phyloP scores from a whole-genome alignment of 1,140 invertebrate genomes.

The Neodiprion virginianus region DNA sequence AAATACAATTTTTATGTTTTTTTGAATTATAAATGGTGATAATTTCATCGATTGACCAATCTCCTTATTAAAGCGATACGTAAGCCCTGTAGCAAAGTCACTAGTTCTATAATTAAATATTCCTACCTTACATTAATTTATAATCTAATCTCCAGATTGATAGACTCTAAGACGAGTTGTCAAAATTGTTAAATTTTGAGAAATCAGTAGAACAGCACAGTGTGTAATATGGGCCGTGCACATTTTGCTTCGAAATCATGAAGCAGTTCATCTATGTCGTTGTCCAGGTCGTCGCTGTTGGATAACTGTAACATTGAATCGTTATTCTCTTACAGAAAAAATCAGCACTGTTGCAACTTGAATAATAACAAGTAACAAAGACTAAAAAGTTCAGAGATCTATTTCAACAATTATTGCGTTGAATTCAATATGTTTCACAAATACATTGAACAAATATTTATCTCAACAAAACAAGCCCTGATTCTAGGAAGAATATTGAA shows the following conservation, averaged over 20 bases:
- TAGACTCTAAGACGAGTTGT: background rate
- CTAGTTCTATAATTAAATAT: background rate
- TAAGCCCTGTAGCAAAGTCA: background rate
- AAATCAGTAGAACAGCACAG: slow-evolving; percentile 89
- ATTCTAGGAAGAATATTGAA: slow-evolving; percentile 12
- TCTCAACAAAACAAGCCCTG: slow-evolving; percentile 14
- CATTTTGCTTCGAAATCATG: slow-evolving; percentile 94
- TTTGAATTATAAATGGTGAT: background rate
- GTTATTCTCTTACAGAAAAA: slow-evolving; percentile 15
- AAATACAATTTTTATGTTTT: background rate
- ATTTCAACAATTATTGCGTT: background rate
- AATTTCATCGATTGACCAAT: background rate
- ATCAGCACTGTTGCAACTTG: slow-evolving; percentile 19
- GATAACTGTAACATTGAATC: slow-evolving; percentile 72
- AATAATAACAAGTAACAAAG: background rate
- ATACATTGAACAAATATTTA: slow-evolving; percentile 1
- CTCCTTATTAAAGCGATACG: background rate
- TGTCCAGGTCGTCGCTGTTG: slow-evolving; percentile 92
- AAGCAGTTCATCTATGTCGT: slow-evolving; percentile 97
- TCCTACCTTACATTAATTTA: background rate
- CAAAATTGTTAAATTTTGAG: slow-evolving; percentile 19
- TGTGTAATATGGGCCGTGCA: slow-evolving; percentile 88
- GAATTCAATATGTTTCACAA: slow-evolving; percentile 11
- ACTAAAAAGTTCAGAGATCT: too few relatives aligned
- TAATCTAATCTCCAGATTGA: background rate